Base-by-base conservation (phyloP, 2,113 vertebrate genomes). In the Osmerus mordax region DNA sequence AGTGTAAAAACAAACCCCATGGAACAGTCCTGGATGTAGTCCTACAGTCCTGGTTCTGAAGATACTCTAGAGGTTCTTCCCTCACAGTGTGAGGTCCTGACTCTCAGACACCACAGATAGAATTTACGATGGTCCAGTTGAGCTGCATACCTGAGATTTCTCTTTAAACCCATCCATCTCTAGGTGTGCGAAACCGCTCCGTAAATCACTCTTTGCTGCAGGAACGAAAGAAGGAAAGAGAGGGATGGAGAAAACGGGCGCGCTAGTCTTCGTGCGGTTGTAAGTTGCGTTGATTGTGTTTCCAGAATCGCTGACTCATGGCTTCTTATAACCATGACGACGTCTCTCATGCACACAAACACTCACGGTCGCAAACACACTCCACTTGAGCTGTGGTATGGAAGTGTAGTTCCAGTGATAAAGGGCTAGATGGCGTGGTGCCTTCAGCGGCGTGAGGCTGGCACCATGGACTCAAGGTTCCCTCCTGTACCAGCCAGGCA, bases 61-160 rank as follows among this genome's bases (percentile, higher is more conserved):
- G 36, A 61, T 23, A 25, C n/a, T 13, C n/a, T 13, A 61, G 59
- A 61, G n/a, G 59, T 61, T 25, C 21, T 59, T 21, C 12, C 15
- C 23, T 61, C 84, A 82, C 54, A 76, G 82, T 89, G 85, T 85
- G 89, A 88, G 87, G 86, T 89, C 89, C 74, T 78, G 21, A 73
- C 56, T 78, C 78, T 23, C 72, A 79, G 59, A 67, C 47, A 8
- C 71, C 80, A 83, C 80, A 75, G 56, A 28, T 68, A 82, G 76
- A 72, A 90, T 90, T 90, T 88, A 89, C 81, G 85, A 85, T 75
- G 67, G 60, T 72, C 75, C 82, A 82, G 79, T 79, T 67, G 60
- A 81, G 80, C 83, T 51, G 81, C 88, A 90, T 90, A 86, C 86
- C 76, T 87, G 75, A 84, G 79, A 88, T 86, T 87, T 83, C 82